Percentiles rank a stretch among this genome's conserved stretches.
phyloP scores from a whole-genome alignment of 1,140 invertebrate species.

The Bombus balteatus region DNA sequence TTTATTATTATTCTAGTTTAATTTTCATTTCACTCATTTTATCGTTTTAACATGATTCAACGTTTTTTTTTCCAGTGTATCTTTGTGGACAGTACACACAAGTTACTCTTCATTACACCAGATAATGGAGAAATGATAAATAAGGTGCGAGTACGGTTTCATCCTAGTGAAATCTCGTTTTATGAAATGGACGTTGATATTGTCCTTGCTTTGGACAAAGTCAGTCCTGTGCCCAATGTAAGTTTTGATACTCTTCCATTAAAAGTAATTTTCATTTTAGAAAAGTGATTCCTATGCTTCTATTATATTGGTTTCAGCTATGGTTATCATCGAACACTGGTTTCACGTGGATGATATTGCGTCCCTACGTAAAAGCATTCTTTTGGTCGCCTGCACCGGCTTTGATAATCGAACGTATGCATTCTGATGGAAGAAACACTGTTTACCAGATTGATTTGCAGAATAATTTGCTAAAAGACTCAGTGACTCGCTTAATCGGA shows the following conservation, averaged over 20 bases:
- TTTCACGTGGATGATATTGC: slow-evolving; percentile 86
- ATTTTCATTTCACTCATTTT: slow-evolving; percentile 1
- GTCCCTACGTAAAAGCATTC: slow-evolving; percentile 90
- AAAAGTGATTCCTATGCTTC: background rate
- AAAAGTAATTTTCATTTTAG: background rate
- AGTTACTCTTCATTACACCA: slow-evolving; percentile 89
- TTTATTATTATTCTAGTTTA: too few species aligned
- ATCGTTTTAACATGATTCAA: slow-evolving; percentile 65
- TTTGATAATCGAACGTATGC: slow-evolving; percentile 88
- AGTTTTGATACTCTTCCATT: slow-evolving; percentile 60
- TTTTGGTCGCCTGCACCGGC: slow-evolving; percentile 84
- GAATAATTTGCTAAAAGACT: background rate
- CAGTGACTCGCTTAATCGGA: background rate
- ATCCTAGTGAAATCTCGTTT: slow-evolving; percentile 89
- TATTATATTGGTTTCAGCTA: slow-evolving; percentile 82
- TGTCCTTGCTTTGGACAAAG: slow-evolving; percentile 88
- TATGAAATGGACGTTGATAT: slow-evolving; percentile 86
- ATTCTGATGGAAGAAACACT: slow-evolving; percentile 85
- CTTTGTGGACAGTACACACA: slow-evolving; percentile 91
- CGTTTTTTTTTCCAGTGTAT: slow-evolving; percentile 87
- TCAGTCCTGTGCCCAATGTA: slow-evolving; percentile 87
- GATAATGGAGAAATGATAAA: slow-evolving; percentile 88
- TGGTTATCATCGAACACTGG: slow-evolving; percentile 91
- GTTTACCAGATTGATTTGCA: slow-evolving; percentile 83
- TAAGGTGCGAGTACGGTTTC: slow-evolving; percentile 86